These are phyloP conservation scores for Girardinus metallicus DNA, from an alignment of 2,797 vertebrate species.

Conservation along the genomic window DNA sequence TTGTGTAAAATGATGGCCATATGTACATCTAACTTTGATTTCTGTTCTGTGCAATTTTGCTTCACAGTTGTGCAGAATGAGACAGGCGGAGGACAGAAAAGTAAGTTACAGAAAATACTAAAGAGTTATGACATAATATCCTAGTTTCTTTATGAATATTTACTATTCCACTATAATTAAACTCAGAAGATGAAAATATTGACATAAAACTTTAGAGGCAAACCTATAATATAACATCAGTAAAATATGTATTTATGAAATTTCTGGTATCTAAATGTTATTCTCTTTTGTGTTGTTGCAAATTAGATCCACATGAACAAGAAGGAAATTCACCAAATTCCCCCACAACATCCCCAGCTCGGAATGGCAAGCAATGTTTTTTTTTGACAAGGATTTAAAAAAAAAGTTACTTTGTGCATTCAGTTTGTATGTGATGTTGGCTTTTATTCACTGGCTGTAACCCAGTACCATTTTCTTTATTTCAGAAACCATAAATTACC, in stretches of 20 bases:
- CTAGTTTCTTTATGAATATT: background rate
- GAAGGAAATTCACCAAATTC: rapidly evolving
- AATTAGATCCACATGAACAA: background rate
- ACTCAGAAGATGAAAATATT: background rate
- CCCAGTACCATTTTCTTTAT: too few species aligned
- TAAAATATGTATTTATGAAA: too few species aligned
- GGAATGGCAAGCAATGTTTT: background rate
- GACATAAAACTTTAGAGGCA: too few species aligned
- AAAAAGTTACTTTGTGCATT: too few species aligned
- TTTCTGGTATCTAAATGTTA: background rate
- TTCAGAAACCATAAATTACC: too few species aligned
- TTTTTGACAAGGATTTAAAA: background rate
- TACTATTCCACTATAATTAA: background rate
- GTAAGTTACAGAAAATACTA: background rate
- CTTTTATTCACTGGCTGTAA: too few species aligned
- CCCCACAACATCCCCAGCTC: background rate
- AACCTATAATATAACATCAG: too few species aligned
- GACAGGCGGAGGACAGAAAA: background rate
- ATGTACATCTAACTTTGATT: background rate
- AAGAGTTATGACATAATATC: background rate
- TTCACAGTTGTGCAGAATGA: background rate
- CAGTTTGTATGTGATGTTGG: too few species aligned
- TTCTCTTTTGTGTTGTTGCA: background rate
- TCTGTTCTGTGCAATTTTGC: background rate
- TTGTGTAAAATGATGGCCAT: background rate